Conservation (phyloP, 2,888 invertebrate genomes). For the Drosophila anomelani region DNA sequence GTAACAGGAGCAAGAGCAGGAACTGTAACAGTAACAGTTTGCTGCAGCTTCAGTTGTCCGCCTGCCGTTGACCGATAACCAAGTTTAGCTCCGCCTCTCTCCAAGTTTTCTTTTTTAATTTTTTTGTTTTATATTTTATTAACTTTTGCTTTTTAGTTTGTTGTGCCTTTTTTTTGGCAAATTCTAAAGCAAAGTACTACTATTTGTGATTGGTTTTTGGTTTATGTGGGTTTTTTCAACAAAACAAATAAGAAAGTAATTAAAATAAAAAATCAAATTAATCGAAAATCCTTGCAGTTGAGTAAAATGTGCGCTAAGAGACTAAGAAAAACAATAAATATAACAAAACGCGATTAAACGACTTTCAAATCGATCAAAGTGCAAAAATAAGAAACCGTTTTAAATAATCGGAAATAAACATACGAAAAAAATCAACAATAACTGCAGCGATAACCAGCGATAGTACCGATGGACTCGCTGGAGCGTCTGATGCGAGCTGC, state of each 20-base stretch:
- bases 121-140: conserved; percentile 7
- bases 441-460: conserved; percentile 5
- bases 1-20: background rate
- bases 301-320: conserved; percentile 42
- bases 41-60: conserved; percentile 37
- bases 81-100: conserved; percentile 2
- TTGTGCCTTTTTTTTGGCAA: conserved; percentile 16
- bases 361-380: conserved; percentile 9
- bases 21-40: conserved; percentile 2
- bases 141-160: background rate
- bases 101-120: background rate
- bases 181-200: conserved; percentile 57
- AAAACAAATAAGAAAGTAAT: background rate
- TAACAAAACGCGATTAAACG: conserved; percentile 17
- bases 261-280: conserved; percentile 33
- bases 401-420: conserved; percentile 21
- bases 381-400: conserved; percentile 17
- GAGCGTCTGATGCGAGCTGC: conserved; percentile 91
- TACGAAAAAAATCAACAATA: conserved; percentile 13
- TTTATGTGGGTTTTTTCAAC: conserved; percentile 19
- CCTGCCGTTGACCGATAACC: conserved; percentile 40
- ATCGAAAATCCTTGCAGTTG: conserved; percentile 48
- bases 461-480: conserved; percentile 89
- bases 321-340: conserved; percentile 43
- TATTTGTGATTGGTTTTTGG: conserved; percentile 36